A percentile compares a stretch with the other conserved stretches of the same genome.
These are phyloP conservation scores for Heliconius nattereri DNA, from an alignment of 1,140 invertebrate genomes.

Conservation along the genomic window DNA sequence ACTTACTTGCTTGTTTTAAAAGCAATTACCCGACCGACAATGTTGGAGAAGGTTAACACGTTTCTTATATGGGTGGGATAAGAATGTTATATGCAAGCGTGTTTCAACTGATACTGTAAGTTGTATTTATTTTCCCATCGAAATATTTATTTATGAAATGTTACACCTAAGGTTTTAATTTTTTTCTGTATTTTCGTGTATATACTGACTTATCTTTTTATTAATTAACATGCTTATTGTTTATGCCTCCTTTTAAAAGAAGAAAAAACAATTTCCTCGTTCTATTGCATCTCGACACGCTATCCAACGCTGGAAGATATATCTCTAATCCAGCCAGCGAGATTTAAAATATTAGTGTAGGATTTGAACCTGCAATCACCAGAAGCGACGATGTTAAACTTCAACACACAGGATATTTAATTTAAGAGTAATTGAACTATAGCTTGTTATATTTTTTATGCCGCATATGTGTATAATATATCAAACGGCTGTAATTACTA, in stretches of 20 bases:
- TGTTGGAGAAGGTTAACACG: conserved; percentile 43
- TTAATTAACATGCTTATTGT: no score
- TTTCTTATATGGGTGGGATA: conserved; percentile 30
- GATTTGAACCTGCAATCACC: no score
- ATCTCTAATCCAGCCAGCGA: no score
- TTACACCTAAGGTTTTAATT: neutral
- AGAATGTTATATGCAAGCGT: conserved; percentile 28
- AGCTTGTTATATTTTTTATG: neutral
- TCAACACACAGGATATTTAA: neutral
- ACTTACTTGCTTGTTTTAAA: conserved; percentile 51
- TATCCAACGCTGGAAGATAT: no score
- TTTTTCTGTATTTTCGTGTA: no score
- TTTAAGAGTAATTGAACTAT: neutral
- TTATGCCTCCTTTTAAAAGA: no score
- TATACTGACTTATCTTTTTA: no score
- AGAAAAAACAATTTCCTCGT: no score
- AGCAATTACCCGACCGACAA: conserved; percentile 47
- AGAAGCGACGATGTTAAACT: neutral
- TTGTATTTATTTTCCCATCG: conserved; percentile 6
- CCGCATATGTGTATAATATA: conserved; percentile 1
- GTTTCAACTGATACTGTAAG: neutral
- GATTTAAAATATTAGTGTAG: no score
- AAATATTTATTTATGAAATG: neutral
- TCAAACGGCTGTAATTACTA: conserved; percentile 7
- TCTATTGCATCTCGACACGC: no score